Evolutionary conservation across 2,797 vertebrate species (phyloP).

Genomic region (Selene dorsalis): DNA sequence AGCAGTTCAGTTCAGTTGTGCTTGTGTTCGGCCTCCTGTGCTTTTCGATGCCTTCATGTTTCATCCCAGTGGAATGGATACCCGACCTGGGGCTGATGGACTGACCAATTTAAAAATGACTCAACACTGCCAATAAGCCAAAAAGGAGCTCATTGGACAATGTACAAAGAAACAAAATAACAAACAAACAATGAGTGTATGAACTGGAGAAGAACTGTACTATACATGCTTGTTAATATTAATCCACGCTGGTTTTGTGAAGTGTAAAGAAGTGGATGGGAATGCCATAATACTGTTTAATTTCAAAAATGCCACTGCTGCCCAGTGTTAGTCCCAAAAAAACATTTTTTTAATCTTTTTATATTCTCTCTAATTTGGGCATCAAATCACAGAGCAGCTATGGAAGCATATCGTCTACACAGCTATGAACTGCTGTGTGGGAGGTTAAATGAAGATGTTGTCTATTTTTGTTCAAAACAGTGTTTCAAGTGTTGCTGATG

Average conservation of each 20-base stretch:
- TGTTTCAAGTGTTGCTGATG: constrained; percentile 30
- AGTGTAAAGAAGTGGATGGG: constrained; percentile 39
- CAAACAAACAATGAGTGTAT: constrained; percentile 40
- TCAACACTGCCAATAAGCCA: constrained; percentile 72
- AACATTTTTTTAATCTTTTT: constrained; percentile 38
- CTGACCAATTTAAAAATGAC: constrained; percentile 61
- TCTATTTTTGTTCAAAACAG: constrained; percentile 27
- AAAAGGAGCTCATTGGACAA: constrained; percentile 66
- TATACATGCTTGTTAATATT: constrained; percentile 35
- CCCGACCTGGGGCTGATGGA: constrained; percentile 85
- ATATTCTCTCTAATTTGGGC: constrained; percentile 30
- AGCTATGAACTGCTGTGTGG: constrained; percentile 27
- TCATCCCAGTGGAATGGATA: constrained; percentile 80
- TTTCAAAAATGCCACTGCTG: constrained; percentile 37
- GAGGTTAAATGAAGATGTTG: constrained; percentile 12
- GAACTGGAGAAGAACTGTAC: constrained; percentile 36
- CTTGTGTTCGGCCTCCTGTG: constrained; percentile 74
- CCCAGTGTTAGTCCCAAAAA: constrained; percentile 19
- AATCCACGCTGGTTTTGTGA: constrained; percentile 23
- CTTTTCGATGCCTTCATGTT: constrained; percentile 84
- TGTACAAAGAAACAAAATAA: constrained; percentile 52
- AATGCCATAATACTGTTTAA: constrained; percentile 40
- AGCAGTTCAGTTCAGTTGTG: constrained; percentile 64
- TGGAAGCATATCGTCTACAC: constrained; percentile 36
- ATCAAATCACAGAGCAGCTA: constrained; percentile 42